A percentile compares a stretch with the other conserved stretches of the same genome.
Conservation (phyloP, 2,888 invertebrate species). For the Aromia moschata region DNA sequence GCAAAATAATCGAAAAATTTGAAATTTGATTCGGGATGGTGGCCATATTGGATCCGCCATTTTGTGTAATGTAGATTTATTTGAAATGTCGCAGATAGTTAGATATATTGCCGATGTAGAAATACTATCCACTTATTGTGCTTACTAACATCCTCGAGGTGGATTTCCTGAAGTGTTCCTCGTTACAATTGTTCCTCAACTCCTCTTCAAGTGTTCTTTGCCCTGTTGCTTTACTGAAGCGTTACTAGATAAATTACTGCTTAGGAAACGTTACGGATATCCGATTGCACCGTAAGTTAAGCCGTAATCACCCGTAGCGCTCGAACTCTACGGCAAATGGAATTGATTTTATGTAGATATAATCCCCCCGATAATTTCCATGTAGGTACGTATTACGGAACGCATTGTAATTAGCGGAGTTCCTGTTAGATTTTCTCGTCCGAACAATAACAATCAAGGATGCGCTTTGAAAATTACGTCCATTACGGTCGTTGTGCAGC, state of each 20-base stretch:
- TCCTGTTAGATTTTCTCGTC: background rate
- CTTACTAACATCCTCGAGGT: no score
- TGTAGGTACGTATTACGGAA: background rate
- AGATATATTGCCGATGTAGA: no score
- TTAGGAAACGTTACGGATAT: background rate
- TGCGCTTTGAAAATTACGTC: conserved; percentile 1
- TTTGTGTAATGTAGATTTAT: no score
- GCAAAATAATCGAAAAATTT: no score
- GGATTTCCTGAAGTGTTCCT: no score
- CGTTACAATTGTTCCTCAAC: no score
- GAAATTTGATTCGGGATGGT: no score
- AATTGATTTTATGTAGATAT: conserved; percentile 23
- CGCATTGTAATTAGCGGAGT: background rate
- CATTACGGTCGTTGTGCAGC: background rate
- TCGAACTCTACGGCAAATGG: conserved; percentile 3
- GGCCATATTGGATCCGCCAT: no score
- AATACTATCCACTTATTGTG: no score
- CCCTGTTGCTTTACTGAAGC: background rate
- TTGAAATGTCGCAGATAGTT: no score
- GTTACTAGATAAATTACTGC: no score
- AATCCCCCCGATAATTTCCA: conserved; percentile 2
- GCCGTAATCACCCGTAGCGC: conserved; percentile 6
- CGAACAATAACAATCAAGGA: background rate
- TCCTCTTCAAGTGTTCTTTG: no score
- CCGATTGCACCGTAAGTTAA: background rate